Percentiles rank a stretch among this genome's conserved stretches.
These are phyloP conservation scores for Drosophila pseudoobscura DNA, from an alignment of 1,140 invertebrate genomes.

Conservation along the genomic window DNA sequence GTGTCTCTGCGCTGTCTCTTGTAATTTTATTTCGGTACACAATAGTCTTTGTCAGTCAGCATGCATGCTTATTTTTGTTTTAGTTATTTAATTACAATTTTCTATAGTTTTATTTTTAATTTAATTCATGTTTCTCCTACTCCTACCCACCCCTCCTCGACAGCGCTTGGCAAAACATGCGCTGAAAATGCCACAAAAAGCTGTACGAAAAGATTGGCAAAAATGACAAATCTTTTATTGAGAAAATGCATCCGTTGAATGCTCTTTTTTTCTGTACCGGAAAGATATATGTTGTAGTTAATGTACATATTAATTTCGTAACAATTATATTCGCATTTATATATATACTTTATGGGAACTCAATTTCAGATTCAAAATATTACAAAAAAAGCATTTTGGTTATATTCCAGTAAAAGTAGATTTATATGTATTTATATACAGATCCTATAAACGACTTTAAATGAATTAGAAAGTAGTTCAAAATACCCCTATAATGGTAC, in stretches of 20 bases:
- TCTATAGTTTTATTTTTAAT: slow-evolving; percentile 73
- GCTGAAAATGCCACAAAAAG: slow-evolving; percentile 60
- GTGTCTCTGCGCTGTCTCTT: slow-evolving; percentile 36
- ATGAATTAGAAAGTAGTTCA: no score
- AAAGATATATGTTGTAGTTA: no score
- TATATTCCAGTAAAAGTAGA: no score
- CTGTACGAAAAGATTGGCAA: slow-evolving; percentile 51
- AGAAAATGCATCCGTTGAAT: neutral
- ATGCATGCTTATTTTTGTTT: slow-evolving; percentile 58
- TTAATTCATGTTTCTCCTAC: slow-evolving; percentile 61
- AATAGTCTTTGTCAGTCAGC: slow-evolving; percentile 53
- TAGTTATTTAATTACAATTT: slow-evolving; percentile 75
- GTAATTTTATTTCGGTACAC: slow-evolving; percentile 66
- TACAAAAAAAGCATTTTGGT: no score
- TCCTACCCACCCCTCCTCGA: slow-evolving; percentile 22
- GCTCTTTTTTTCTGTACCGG: slow-evolving; percentile 4
- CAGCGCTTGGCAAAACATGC: slow-evolving; percentile 55
- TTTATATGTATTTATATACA: no score
- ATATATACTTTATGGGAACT: no score
- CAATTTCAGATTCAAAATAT: no score
- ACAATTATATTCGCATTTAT: no score
- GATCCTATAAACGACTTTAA: no score
- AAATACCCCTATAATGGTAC: no score
- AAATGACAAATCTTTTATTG: slow-evolving; percentile 48
- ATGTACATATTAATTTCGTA: no score